Conservation (phyloP, 1,140 invertebrate species). For the Apis cerana region DNA sequence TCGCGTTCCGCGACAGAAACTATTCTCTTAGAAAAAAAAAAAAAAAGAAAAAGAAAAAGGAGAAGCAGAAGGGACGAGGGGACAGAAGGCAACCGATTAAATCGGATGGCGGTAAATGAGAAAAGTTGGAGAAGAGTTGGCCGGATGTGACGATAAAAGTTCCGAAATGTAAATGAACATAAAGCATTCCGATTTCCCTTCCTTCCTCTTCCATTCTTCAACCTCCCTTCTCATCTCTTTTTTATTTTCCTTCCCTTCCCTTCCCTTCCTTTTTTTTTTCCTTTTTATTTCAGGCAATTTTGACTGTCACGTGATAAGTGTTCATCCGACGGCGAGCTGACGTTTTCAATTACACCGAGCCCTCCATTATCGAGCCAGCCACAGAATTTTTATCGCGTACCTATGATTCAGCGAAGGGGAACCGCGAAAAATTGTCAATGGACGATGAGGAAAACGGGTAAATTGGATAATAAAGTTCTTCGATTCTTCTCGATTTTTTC, state of each 20-base stretch:
- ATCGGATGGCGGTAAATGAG: constrained; percentile 43
- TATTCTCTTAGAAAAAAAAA: neutral
- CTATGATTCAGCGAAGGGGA: neutral
- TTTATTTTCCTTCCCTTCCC: no score
- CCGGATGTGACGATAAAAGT: constrained; percentile 40
- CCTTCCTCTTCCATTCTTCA: no score
- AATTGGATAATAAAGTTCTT: constrained; percentile 41
- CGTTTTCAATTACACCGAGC: constrained; percentile 38
- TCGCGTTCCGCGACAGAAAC: neutral
- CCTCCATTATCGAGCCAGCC: neutral
- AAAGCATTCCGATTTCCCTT: neutral
- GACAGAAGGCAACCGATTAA: constrained; percentile 32
- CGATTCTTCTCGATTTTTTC: neutral
- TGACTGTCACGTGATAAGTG: constrained; percentile 2
- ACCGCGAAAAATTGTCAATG: constrained; percentile 34
- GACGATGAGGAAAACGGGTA: neutral
- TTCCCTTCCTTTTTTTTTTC: no score
- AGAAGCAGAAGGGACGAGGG: no score
- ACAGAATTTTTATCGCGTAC: constrained; percentile 28
- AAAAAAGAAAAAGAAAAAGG: neutral
- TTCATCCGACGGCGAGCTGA: constrained; percentile 12
- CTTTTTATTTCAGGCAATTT: neutral
- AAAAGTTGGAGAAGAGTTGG: constrained; percentile 35
- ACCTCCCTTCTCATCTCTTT: neutral
- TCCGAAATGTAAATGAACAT: constrained; percentile 46